Conservation (phyloP, 2,888 invertebrate species). For the Epiblema foenella region DNA sequence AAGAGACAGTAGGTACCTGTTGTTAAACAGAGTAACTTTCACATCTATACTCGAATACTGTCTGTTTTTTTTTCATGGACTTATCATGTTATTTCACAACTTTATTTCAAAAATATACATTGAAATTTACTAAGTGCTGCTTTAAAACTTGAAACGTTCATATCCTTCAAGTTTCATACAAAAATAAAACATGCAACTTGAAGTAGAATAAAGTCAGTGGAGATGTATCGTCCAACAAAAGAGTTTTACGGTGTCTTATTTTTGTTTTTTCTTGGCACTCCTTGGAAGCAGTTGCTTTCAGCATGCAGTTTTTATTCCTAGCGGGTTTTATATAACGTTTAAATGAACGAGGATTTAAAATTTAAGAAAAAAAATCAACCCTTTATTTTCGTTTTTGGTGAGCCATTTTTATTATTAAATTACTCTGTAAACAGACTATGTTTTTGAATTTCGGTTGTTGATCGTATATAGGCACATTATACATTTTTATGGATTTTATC, state of each 20-base stretch:
- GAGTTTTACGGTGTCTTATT: constrained; percentile 22
- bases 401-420: neutral
- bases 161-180: neutral
- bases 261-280: constrained; percentile 25
- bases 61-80: no score
- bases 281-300: constrained; percentile 32
- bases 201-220: constrained; percentile 17
- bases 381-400: neutral
- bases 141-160: neutral
- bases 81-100: no score
- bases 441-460: neutral
- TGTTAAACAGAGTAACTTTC: no score
- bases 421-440: neutral
- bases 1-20: no score
- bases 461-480: neutral
- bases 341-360: constrained; percentile 8
- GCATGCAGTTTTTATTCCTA: constrained; percentile 3
- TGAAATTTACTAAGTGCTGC: neutral
- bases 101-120: no score
- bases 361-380: neutral
- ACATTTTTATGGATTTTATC: constrained; percentile 9
- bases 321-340: neutral
- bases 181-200: constrained; percentile 3
- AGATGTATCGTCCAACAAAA: constrained; percentile 28
- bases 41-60: no score